phyloP scores from a whole-genome alignment of 2,113 vertebrate genomes.

The Phalacrocorax brasilianus region DNA sequence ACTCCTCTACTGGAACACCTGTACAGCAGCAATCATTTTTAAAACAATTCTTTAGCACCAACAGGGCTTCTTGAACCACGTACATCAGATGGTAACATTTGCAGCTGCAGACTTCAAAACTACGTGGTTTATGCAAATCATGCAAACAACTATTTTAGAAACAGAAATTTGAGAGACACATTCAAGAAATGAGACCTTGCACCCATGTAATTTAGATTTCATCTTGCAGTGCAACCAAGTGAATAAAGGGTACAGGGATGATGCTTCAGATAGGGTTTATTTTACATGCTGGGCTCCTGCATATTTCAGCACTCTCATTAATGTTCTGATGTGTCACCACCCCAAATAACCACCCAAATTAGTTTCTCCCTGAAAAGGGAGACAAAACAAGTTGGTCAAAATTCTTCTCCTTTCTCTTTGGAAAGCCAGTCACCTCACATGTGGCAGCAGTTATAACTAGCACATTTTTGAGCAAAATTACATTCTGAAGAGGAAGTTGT shows the following conservation, averaged over 20 bases:
- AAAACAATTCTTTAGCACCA: neutral
- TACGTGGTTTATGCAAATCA: neutral
- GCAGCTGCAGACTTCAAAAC: conserved; percentile 29
- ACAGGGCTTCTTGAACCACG: neutral
- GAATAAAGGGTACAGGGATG: neutral
- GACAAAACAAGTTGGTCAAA: neutral
- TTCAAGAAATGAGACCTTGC: neutral
- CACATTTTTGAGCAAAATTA: neutral
- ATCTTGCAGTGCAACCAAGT: neutral
- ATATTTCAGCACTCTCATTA: neutral
- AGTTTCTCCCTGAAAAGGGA: neutral
- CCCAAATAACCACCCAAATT: neutral
- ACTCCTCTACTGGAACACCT: neutral
- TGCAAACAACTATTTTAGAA: neutral
- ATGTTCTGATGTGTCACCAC: neutral
- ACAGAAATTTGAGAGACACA: neutral
- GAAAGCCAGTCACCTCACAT: neutral
- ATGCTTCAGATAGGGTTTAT: neutral
- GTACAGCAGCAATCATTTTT: neutral
- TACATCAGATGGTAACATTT: neutral
- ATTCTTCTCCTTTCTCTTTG: neutral
- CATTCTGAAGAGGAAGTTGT: neutral
- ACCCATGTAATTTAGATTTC: neutral
- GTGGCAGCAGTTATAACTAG: neutral
- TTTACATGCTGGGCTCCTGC: neutral